Base-by-base conservation (phyloP, 2,888 invertebrate genomes). In the Xanthorhoe designata region DNA sequence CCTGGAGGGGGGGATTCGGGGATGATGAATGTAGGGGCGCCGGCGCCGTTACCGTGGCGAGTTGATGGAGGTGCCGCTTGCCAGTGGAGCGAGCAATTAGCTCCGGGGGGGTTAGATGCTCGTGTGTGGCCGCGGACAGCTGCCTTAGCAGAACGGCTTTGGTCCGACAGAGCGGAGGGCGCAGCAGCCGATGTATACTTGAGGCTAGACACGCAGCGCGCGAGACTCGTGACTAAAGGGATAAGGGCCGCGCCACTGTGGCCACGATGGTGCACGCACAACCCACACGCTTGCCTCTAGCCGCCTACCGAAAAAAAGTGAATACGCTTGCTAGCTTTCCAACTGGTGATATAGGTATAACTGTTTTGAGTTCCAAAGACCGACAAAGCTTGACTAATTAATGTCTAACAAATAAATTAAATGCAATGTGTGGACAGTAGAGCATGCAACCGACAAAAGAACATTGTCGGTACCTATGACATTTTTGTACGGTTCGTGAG, bases 71-170 rank as follows among this genome's bases (percentile, higher is more conserved):
- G 97, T 1, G 97, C 97, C 82, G 97, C 96, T 15, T 97, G 97
- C 69, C 94, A 97, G 76, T 98, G 98, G 98, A 96, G 95, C 58
- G 98, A 98, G 86, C 97, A 97, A 90, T 95, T 96, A 49, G 96
- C 95, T 68, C 94, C 96, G 78, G 94, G 94, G 60, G 96, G 96
- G 57, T 85, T 97, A 75, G 97, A 97, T 83, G 95, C 96, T 73
- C 94, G 97, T 79, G 90, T 98, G 78, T 98, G 97, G 97, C 98
- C 98, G 45, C 93, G 98, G 67, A 94, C 96, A 3, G 96, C 97
- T 0, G 98, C 98, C 0, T 89, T 97, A 71, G 97, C 96, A 0
- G 98, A 98, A 90, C 94, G 98, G 74, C 88, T 97, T 72, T 97
- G 97, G 97, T 94, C 94, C 51, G 96, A 96, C 81, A 85, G 94